A percentile compares a stretch with the other conserved stretches of the same genome.
Evolutionary conservation across 2,888 invertebrate species (phyloP).

Genomic region (Callyntrura sp.): DNA sequence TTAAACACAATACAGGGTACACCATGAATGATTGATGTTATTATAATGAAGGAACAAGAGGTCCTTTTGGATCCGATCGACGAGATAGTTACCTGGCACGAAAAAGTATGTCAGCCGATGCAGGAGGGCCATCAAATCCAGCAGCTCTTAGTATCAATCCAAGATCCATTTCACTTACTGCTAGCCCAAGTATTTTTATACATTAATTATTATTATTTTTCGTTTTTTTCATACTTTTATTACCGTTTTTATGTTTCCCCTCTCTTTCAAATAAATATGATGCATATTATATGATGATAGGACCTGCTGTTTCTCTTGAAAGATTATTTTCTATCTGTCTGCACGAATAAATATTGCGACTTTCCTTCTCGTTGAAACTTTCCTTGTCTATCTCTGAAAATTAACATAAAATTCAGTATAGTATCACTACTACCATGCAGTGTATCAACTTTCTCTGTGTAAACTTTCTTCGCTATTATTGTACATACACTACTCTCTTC

Average conservation of each 20-base stretch:
- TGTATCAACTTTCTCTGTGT: neutral
- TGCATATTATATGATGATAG: neutral
- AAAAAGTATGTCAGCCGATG: conserved; percentile 83
- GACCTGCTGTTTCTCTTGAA: conserved; percentile 4
- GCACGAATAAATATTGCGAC: neutral
- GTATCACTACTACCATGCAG: neutral
- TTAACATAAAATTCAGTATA: neutral
- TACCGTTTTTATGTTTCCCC: conserved; percentile 7
- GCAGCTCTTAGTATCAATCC: conserved; percentile 78
- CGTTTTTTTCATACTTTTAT: conserved; percentile 62
- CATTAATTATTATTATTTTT: conserved; percentile 25
- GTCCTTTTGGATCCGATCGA: conserved; percentile 77
- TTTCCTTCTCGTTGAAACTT: neutral
- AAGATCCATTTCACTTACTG: conserved; percentile 81
- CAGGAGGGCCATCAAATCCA: conserved; percentile 79
- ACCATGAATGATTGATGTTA: conserved; percentile 33
- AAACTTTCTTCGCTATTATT: neutral
- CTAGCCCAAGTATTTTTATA: conserved; percentile 80
- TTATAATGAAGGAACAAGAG: conserved; percentile 76
- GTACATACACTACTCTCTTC: conserved; percentile 6
- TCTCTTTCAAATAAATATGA: neutral
- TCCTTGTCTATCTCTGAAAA: conserved; percentile 25
- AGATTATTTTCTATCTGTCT: conserved; percentile 27
- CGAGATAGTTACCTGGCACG: conserved; percentile 83
- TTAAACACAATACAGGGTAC: neutral